Evolutionary conservation across 1,140 invertebrate species (phyloP).

Genomic region (Olivierus martensii): DNA sequence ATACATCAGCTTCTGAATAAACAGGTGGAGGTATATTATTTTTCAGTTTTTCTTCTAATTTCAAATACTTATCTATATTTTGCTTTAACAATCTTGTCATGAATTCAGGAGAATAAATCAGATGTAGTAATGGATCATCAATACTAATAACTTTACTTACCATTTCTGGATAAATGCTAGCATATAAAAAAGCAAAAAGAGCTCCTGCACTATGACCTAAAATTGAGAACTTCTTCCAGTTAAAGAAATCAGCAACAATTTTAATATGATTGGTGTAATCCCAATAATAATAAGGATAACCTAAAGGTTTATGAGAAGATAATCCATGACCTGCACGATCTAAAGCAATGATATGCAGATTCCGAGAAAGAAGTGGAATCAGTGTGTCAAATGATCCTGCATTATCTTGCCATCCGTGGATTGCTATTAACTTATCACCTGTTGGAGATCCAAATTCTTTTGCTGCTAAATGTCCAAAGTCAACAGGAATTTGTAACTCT

Average conservation of each 20-base stretch:
- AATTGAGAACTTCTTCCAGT: conserved; percentile 52
- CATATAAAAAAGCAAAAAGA: conserved; percentile 23
- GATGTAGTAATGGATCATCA: conserved; percentile 36
- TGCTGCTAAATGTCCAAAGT: conserved; percentile 59
- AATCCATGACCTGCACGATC: conserved; percentile 52
- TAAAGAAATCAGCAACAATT: conserved; percentile 57
- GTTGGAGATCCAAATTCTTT: conserved; percentile 49
- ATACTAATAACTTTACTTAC: conserved; percentile 36
- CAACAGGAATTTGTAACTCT: conserved; percentile 50
- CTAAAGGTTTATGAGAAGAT: conserved; percentile 58
- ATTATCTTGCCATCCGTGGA: conserved; percentile 79
- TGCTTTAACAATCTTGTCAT: not conserved
- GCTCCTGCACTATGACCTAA: conserved; percentile 32
- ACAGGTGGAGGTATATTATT: conserved; percentile 5
- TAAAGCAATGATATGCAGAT: conserved; percentile 18
- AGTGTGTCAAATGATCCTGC: conserved; percentile 70
- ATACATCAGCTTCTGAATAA: conserved; percentile 16
- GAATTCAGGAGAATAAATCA: not conserved
- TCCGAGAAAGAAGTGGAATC: conserved; percentile 43
- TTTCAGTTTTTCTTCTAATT: conserved; percentile 4
- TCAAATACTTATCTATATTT: conserved; percentile 1
- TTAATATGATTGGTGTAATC: conserved; percentile 49
- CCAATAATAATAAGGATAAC: conserved; percentile 59
- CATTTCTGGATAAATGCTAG: conserved; percentile 30
- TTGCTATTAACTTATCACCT: conserved; percentile 45